Conservation (phyloP, 2,888 invertebrate genomes). For the Drosophila suboccidentalis region DNA sequence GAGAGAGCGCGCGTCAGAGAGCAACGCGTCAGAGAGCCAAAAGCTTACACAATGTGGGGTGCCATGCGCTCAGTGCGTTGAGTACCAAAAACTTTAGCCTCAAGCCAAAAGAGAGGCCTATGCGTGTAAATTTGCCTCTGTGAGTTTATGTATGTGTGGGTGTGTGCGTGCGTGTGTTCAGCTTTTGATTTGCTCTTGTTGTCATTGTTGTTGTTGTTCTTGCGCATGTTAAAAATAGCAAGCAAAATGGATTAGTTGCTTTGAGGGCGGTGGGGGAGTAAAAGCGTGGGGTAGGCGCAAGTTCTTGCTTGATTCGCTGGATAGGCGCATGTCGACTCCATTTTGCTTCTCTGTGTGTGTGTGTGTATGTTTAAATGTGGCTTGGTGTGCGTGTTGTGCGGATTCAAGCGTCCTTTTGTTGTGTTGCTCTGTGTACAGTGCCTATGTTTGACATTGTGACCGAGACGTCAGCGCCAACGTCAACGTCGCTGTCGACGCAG, state of each 20-base stretch:
- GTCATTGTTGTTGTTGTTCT: conserved; percentile 54
- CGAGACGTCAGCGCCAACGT: conserved; percentile 27
- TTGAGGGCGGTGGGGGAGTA: conserved; percentile 35
- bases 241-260: conserved; percentile 74
- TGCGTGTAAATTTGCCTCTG: conserved; percentile 26
- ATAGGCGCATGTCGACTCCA: conserved; percentile 67
- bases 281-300: background rate
- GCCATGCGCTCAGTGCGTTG: conserved; percentile 44
- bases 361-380: conserved; percentile 20
- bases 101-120: conserved; percentile 58
- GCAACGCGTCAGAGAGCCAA: conserved; percentile 35
- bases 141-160: background rate
- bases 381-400: conserved; percentile 22
- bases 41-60: conserved; percentile 26
- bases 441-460: conserved; percentile 73
- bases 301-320: conserved; percentile 23
- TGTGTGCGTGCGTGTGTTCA: conserved; percentile 42
- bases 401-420: conserved; percentile 37
- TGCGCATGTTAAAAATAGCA: conserved; percentile 77
- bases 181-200: conserved; percentile 64
- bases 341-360: conserved; percentile 18
- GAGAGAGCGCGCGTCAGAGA: conserved; percentile 6
- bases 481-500: conserved; percentile 12
- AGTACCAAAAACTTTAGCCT: conserved; percentile 55
- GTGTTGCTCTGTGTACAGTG: conserved; percentile 41